These are phyloP conservation scores for Acronicta psi DNA, from an alignment of 2,888 invertebrate species.

Conservation along the genomic window DNA sequence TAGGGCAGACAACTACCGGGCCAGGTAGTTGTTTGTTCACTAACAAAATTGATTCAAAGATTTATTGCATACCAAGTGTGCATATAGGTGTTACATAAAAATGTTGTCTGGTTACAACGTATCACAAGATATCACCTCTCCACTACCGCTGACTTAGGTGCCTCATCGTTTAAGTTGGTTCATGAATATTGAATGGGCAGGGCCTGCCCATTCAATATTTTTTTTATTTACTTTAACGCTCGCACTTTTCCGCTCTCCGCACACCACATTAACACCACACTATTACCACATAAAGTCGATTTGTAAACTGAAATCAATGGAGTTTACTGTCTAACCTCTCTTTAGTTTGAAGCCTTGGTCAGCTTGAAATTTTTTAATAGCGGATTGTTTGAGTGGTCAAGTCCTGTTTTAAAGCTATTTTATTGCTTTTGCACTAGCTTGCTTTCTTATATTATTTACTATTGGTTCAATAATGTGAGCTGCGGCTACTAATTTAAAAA, in stretches of 20 bases:
- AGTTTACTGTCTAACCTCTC: constrained; percentile 33
- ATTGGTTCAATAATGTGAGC: no score
- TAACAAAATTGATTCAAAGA: no score
- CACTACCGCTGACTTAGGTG: constrained; percentile 63
- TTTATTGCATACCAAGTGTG: no score
- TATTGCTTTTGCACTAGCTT: not conserved
- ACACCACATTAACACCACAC: constrained; percentile 71
- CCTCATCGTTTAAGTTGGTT: constrained; percentile 72
- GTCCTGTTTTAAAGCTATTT: constrained; percentile 1
- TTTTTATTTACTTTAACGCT: no score
- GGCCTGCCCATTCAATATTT: no score
- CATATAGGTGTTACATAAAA: no score
- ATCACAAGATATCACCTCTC: constrained; percentile 26
- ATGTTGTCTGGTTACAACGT: no score
- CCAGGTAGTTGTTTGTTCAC: no score
- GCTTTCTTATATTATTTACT: not conserved
- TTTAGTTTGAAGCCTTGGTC: constrained; percentile 12
- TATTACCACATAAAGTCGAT: constrained; percentile 73
- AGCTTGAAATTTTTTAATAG: constrained; percentile 16
- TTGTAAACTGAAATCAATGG: constrained; percentile 73
- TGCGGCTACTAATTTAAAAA: no score
- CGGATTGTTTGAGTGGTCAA: constrained; percentile 1
- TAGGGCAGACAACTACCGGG: no score
- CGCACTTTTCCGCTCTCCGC: constrained; percentile 66
- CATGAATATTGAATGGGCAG: constrained; percentile 82